Base-by-base conservation (phyloP, 2,888 invertebrate species). In the Agapostemon virescens region DNA sequence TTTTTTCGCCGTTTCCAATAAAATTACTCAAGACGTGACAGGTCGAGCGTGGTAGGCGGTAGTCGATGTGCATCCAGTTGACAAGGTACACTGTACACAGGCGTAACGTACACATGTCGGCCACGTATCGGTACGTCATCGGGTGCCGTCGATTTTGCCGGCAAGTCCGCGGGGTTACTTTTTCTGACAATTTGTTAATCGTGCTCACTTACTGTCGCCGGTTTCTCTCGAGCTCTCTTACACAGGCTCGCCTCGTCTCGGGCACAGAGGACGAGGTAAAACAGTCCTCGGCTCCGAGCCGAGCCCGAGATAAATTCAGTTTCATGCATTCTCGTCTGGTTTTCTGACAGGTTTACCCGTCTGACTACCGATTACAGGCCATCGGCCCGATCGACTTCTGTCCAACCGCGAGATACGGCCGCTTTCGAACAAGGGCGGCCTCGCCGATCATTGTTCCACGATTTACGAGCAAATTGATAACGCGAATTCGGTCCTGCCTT, bases 121-220 rank as follows among this genome's bases (percentile, higher is more conserved):
- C 49, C 49, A n/a, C 49, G 55, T n/a, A 23, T 30, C 74, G 49
- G 75, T 84, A 73, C 69, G 72, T 63, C 77, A 74, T 78, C 78
- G 79, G 64, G 20, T 33, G 74, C 63, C 79, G 74, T 70, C 79
- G 77, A 81, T 84, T 78, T 73, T 68, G 26, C 45, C 77, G 79
- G 26, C 26, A 26, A 55, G 85, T 83, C 79, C 85, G 77, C 86
- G 58, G 86, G 87, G 86, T 89, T 86, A 89, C 88, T 91, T 91
- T 91, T 91, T 91, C 88, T 84, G 87, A 77, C 88, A 91, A 91
- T 91, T 91, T 91, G 89, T 90, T 91, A 91, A 90, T 90, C 89
- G 87, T 82, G 85, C 85, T 87, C 87, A 79, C 83, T 87, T 86
- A 81, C 83, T 45, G 58, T 20, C 71, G 52, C 74, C 30, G 67